These are phyloP conservation scores for Trachythela sp. DNA, from an alignment of 64 coral and sea anemone species.

Conservation along the genomic window DNA sequence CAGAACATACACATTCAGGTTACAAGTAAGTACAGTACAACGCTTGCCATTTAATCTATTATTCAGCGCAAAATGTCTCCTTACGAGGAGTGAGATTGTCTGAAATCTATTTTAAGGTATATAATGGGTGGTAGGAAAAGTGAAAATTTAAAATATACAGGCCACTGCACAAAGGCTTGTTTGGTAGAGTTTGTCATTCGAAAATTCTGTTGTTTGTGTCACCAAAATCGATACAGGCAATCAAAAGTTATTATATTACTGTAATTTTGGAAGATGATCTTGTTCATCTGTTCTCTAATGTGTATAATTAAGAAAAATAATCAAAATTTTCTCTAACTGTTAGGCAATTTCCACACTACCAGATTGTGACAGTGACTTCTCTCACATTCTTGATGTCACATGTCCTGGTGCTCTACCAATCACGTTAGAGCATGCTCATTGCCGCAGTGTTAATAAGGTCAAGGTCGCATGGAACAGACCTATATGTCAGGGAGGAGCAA, in stretches of 20 bases:
- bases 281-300: too few species aligned
- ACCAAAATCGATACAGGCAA: too few species aligned
- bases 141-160: too few species aligned
- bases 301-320: too few species aligned
- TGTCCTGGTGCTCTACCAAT: background rate
- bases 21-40: background rate
- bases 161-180: too few species aligned
- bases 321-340: background rate
- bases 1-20: background rate
- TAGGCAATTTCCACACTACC: background rate
- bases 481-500: background rate
- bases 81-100: too few species aligned
- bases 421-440: background rate
- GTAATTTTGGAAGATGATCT: too few species aligned
- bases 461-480: background rate
- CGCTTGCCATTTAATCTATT: background rate
- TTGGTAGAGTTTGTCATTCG: too few species aligned
- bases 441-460: background rate
- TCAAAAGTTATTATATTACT: too few species aligned
- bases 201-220: too few species aligned
- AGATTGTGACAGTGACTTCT: background rate
- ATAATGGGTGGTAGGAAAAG: too few species aligned
- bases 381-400: background rate
- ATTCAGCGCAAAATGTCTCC: background rate
- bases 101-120: too few species aligned